phyloP scores from a whole-genome alignment of 2,888 invertebrate genomes.

The Entomobrya proxima region DNA sequence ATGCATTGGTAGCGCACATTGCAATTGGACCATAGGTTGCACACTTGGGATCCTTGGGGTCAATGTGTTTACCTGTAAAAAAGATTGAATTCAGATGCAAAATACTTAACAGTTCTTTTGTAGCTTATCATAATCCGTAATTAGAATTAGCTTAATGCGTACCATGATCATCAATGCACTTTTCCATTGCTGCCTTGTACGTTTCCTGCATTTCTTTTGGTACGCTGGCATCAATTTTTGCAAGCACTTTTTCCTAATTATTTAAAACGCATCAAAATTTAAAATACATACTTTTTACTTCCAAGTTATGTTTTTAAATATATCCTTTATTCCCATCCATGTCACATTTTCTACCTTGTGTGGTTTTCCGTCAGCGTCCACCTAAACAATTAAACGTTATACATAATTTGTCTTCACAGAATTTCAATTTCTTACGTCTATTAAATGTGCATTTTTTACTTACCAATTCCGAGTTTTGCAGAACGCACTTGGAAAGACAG shows the following conservation, averaged over 20 bases:
- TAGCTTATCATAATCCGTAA: not conserved
- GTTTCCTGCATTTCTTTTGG: conserved; percentile 45
- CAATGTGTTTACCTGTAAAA: conserved; percentile 16
- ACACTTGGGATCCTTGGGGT: conserved; percentile 44
- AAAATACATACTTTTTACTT: too few species aligned
- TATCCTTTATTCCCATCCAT: too few species aligned
- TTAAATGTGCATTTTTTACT: conserved; percentile 1
- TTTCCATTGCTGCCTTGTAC: conserved; percentile 46
- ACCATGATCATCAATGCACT: conserved; percentile 67
- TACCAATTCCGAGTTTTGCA: conserved; percentile 63
- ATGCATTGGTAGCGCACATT: conserved; percentile 35
- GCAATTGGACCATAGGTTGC: conserved; percentile 39
- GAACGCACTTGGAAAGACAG: conserved; percentile 67
- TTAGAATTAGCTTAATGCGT: not conserved
- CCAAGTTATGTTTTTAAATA: too few species aligned
- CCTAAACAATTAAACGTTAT: conserved; percentile 29
- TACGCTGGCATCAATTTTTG: conserved; percentile 47
- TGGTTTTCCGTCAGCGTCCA: conserved; percentile 66
- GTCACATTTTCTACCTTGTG: conserved; percentile 71
- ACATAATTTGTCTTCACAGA: too few species aligned
- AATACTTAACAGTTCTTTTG: not conserved
- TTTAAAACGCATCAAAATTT: too few species aligned
- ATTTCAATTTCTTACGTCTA: too few species aligned
- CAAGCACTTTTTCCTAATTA: too few species aligned
- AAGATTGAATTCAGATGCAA: not conserved